phyloP scores from a whole-genome alignment of 1,140 invertebrate species.

The Proales similis region DNA sequence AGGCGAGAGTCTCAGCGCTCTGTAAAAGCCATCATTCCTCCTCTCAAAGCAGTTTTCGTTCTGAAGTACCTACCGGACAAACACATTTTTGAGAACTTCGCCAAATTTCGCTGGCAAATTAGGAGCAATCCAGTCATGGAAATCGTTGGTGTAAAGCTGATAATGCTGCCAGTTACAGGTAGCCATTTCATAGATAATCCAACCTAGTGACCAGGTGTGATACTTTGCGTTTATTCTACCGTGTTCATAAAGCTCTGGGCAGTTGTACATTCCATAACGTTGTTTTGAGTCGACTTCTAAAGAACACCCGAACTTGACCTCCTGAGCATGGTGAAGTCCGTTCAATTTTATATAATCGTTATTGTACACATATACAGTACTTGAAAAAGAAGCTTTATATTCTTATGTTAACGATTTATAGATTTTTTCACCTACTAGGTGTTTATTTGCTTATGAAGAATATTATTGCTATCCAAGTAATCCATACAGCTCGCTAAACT shows the following conservation, averaged over 20 bases:
- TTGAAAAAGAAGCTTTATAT: not conserved
- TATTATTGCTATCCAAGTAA: slow-evolving; percentile 20
- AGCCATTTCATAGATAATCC: slow-evolving; percentile 36
- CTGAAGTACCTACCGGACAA: slow-evolving; percentile 6
- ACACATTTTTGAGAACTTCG: slow-evolving; percentile 17
- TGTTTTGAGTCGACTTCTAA: not conserved
- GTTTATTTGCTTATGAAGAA: slow-evolving; percentile 21
- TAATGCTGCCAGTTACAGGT: slow-evolving; percentile 26
- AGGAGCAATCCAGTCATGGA: slow-evolving; percentile 16
- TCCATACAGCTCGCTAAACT: slow-evolving; percentile 9
- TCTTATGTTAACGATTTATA: not conserved
- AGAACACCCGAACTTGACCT: not conserved
- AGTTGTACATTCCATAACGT: slow-evolving; percentile 14
- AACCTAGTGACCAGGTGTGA: slow-evolving; percentile 20
- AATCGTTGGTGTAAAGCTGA: not conserved
- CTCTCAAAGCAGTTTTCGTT: not conserved
- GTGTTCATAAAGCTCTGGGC: slow-evolving; percentile 1
- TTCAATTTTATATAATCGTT: slow-evolving; percentile 26
- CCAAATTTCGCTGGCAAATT: slow-evolving; percentile 16
- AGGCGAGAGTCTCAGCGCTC: slow-evolving; percentile 22
- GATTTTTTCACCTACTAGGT: slow-evolving; percentile 1
- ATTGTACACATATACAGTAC: slow-evolving; percentile 22
- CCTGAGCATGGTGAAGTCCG: slow-evolving; percentile 10
- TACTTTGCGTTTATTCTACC: slow-evolving; percentile 27
- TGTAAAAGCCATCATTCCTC: not conserved